Base-by-base conservation (phyloP, 2,888 invertebrate species). In the Drepana falcataria region DNA sequence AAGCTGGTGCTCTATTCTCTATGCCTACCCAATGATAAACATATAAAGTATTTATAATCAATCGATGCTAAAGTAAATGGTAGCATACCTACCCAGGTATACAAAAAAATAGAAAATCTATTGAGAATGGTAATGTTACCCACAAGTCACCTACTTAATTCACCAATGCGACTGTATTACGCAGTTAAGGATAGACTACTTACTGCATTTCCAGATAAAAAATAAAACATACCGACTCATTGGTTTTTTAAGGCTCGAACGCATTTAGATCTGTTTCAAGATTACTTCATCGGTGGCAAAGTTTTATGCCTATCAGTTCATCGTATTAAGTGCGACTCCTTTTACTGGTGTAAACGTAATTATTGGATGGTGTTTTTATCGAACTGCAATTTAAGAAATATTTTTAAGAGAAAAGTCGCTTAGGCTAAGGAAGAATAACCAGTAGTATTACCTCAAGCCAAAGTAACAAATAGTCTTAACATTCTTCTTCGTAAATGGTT, bases 111-210 rank as follows among this genome's bases (percentile, higher is more conserved):
- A 55, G 49, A 41, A 59, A 57, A 61, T 56, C 49, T n/a, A 49
- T 63, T 55, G 48, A 53, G 64, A 66, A 64, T 59, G 71, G 67
- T 21, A 52, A 52, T 47, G 44, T 55, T 56, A 57, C 55, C 48
- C 53, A 49, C 53, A 51, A 49, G 47, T 54, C 52, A 55, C 55
- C 56, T 61, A 61, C 55, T 61, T 52, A 58, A 58, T 55, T 69
- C 63, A 65, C 9, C 65, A 64, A 65, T 56, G 37, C 54, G 63
- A 63, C 65, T 67, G 64, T 49, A 62, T 63, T 68, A 57, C 49
- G 37, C 58, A 34, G 37, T 53, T 63, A 65, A 61, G 62, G 40
- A 34, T 7, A 51, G 40, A 40, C 49, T 40, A 49, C 34, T 41
- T 3, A 37, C 9, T 49, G 40, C 51, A 40, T 37, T 51, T 34